Conservation (phyloP, 2,797 vertebrate species). For the Falco berigora region DNA sequence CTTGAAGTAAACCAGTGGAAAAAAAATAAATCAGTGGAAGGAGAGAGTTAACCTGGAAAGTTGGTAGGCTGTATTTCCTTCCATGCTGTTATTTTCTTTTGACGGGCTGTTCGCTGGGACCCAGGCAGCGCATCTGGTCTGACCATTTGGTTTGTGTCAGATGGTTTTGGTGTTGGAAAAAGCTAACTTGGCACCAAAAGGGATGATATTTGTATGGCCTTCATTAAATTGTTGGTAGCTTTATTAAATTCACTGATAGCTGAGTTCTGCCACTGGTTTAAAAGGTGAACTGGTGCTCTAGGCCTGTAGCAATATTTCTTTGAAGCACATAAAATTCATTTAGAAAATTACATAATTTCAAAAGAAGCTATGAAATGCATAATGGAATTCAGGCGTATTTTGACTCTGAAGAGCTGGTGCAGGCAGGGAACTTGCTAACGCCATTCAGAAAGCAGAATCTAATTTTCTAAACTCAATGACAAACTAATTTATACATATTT, state of each 20-base stretch:
- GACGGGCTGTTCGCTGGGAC: neutral
- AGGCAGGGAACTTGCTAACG: neutral
- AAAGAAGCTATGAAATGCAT: neutral
- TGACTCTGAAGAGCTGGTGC: neutral
- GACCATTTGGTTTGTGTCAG: neutral
- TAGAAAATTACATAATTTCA: slow-evolving; percentile 3
- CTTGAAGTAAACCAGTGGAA: neutral
- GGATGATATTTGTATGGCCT: neutral
- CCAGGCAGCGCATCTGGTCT: neutral
- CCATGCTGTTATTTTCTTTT: neutral
- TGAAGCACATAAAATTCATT: slow-evolving; percentile 15
- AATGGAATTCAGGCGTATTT: neutral
- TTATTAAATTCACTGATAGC: neutral
- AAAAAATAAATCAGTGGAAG: neutral
- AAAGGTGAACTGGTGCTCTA: neutral
- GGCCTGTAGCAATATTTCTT: neutral
- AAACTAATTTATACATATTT: neutral
- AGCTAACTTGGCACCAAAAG: neutral
- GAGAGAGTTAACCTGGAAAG: neutral
- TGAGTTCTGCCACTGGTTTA: neutral
- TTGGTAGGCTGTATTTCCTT: neutral
- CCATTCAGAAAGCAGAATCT: neutral
- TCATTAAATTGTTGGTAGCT: neutral
- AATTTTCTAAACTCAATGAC: neutral
- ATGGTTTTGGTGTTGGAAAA: neutral